Evolutionary conservation across 2,113 vertebrate species (phyloP).

Genomic region (Eleginops maclovinus): DNA sequence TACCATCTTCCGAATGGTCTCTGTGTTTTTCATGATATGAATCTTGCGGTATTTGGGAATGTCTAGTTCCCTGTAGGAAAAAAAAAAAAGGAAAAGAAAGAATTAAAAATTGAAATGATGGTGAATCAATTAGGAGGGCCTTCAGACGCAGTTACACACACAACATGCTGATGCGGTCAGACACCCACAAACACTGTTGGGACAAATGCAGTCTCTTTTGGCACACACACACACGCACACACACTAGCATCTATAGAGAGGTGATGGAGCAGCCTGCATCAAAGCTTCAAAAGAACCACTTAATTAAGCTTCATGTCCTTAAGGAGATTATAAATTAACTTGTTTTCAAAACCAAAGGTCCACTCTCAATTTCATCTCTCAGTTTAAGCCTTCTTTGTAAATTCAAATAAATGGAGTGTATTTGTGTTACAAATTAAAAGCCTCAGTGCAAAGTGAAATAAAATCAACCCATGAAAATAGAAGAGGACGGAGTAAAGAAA

Average conservation of each 20-base stretch:
- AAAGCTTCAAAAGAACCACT: slow-evolving; percentile 74
- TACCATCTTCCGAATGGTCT: slow-evolving; percentile 94
- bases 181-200: slow-evolving; percentile 47
- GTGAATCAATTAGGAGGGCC: slow-evolving; percentile 47
- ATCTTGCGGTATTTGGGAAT: slow-evolving; percentile 90
- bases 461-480: slow-evolving; percentile 21
- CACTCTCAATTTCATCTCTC: slow-evolving; percentile 57
- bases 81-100: background rate
- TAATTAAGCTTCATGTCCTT: slow-evolving; percentile 76
- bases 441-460: slow-evolving; percentile 22
- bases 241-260: slow-evolving; percentile 42
- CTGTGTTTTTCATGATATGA: slow-evolving; percentile 97
- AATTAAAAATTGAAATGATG: slow-evolving; percentile 30
- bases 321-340: slow-evolving; percentile 76
- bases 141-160: slow-evolving; percentile 46
- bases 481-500: slow-evolving; percentile 21
- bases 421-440: slow-evolving; percentile 49
- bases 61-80: slow-evolving; percentile 88
- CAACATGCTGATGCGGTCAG: slow-evolving; percentile 35
- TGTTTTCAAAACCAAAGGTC: slow-evolving; percentile 65
- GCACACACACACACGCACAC: slow-evolving; percentile 34
- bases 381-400: slow-evolving; percentile 29
- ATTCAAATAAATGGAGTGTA: slow-evolving; percentile 38
- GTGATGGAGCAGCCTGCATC: slow-evolving; percentile 71
- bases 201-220: slow-evolving; percentile 43